Base-by-base conservation (phyloP, 2,888 invertebrate genomes). In the Gymnoscelis rufifasciata region DNA sequence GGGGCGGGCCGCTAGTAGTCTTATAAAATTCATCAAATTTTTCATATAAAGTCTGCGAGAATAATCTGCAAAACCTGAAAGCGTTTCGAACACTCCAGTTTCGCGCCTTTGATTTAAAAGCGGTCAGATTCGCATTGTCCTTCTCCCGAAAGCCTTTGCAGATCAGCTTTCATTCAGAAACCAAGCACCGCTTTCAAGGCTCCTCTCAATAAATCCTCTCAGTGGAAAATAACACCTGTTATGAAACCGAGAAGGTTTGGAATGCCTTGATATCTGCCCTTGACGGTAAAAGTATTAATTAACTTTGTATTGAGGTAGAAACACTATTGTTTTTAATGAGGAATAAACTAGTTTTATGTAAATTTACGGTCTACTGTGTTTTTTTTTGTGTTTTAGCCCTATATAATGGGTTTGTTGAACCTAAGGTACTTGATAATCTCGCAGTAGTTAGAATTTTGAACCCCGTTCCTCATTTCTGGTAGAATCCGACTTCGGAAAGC, bases 131-230 rank as follows among this genome's bases (percentile, higher is more conserved):
- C 43, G 54, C 41, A 47, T 58, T 54, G 56, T 54, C 41, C 51
- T 50, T 53, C 46, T 44, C 28, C 24, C 40, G 47, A 51, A 56
- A 54, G 48, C 47, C 43, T 52, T 55, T 51, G 47, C 27, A 50
- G 47, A 50, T 57, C 55, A 54, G 56, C 57, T 58, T 56, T 58
- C 57, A 51, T 58, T 52, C 40, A 43, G 57, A 43, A 55, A 58
- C 54, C 14, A 30, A 15, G 51, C 52, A 58, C 52, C 48, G 19
- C 24, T 35, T 40, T 37, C 57, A 58, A 58, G 57, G 57, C 43
- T 51, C 10, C 41, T 14, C 14, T 33, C 14, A n/a, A 19, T 40
- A n/a, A 10, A 7, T 7, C 7, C 6, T 19, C 14, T 8, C 10
- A 43, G 39, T 30, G 35, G 29, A 43, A 40, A 31, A 40, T 23